Conservation (phyloP, 2,113 vertebrate species). For the Varanus komodoensis region DNA sequence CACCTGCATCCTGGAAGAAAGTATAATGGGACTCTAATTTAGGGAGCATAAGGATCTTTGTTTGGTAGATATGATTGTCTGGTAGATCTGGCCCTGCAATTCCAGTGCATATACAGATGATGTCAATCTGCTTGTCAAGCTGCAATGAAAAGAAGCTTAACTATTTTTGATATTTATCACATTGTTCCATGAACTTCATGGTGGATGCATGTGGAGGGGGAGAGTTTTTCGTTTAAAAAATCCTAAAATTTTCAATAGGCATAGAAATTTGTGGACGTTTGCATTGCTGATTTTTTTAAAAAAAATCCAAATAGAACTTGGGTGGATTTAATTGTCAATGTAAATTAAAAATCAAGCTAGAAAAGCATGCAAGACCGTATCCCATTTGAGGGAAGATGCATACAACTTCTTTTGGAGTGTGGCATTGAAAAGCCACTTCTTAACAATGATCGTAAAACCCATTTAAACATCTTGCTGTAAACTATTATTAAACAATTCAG, state of each 20-base stretch:
- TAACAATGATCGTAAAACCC: constrained; percentile 13
- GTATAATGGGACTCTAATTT: neutral
- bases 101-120: constrained; percentile 56
- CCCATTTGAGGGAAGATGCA: constrained; percentile 6
- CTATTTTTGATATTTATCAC: constrained; percentile 71
- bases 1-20: too few relatives aligned
- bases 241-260: constrained; percentile 34
- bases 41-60: neutral
- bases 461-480: constrained; percentile 24
- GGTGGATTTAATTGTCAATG: neutral
- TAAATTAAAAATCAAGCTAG: constrained; percentile 12
- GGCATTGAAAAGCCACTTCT: constrained; percentile 22
- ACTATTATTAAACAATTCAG: constrained; percentile 42
- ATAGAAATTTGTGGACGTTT: constrained; percentile 23
- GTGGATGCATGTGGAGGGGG: neutral
- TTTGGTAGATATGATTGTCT: constrained; percentile 33
- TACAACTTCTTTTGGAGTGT: constrained; percentile 22
- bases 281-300: neutral
- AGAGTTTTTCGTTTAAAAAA: too few relatives aligned
- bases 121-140: constrained; percentile 46
- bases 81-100: constrained; percentile 32
- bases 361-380: constrained; percentile 6
- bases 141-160: constrained; percentile 61
- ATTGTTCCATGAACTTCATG: constrained; percentile 69
- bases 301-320: neutral